Base-by-base conservation (phyloP, 2,888 invertebrate species). In the Pammene fasciana region DNA sequence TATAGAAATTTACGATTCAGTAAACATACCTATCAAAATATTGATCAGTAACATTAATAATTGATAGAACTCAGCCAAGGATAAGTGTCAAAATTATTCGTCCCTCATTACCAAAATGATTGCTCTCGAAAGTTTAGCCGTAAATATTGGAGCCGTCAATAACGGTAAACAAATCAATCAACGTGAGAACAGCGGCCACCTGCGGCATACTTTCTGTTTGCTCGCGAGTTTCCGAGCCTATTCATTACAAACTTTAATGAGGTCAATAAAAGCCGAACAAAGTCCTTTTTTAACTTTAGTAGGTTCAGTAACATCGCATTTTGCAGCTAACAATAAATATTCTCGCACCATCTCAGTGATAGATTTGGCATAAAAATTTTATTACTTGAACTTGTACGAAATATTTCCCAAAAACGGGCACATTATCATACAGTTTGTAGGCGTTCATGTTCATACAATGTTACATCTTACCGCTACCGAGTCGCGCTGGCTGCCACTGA, bases 101-200 rank as follows among this genome's bases (percentile, higher is more conserved):
- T 45, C 54, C 43, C 26, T 36, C 46, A 56, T 46, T 56, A 46
- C 36, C 41, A 36, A 60, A 70, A 60, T 70, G 59, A 59, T 13
- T 16, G 38, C 54, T 41, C 59, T 70, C 59, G 48, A 55, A 70
- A 60, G 65, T 70, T 65, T 55, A 13, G 52, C 38, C 54, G 54
- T 60, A 65, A 65, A 68, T 57, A 65, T 54, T 48, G 54, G 41
- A 43, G 45, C 61, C 10, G 36, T 65, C 55, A 70, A 70, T 55
- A 62, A 14, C 61, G 46, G 65, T 55, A 70, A 59, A 70, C 65
- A 65, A 65, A 70, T 70, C 70, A 70, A 70, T 70, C 70, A 70
- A 54, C 41, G 48, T 14, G 46, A 60, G 46, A 60, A 34, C 43
- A 18, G 8, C 26, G 18, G 45, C 56, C 70, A 70, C 70, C 70